A percentile compares a stretch with the other conserved stretches of the same genome.
Conservation (phyloP, 2,113 vertebrate species). For the Hippocampus mohnikei region DNA sequence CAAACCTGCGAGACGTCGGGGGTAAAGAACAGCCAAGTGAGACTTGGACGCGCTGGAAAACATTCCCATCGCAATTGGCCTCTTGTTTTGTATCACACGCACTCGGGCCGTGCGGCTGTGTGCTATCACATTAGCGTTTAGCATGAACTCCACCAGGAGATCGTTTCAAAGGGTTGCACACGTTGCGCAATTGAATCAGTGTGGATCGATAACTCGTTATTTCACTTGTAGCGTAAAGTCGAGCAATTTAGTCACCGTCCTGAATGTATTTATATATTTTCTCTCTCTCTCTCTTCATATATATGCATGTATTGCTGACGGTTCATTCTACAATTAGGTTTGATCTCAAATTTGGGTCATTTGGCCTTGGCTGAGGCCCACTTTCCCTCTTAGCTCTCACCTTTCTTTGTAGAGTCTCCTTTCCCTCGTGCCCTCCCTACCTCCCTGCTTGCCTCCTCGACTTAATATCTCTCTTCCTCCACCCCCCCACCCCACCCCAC, state of each 20-base stretch:
- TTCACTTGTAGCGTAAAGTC: neutral
- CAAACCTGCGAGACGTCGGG: constrained; percentile 26
- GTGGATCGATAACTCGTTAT: neutral
- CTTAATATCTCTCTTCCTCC: constrained; percentile 46
- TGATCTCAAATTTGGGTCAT: neutral
- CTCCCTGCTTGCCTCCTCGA: neutral
- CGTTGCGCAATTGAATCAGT: neutral
- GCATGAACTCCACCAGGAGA: constrained; percentile 21
- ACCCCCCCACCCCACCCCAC: constrained; percentile 25
- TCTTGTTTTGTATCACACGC: constrained; percentile 41
- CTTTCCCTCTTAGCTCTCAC: constrained; percentile 18
- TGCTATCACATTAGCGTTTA: constrained; percentile 20
- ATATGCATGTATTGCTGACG: no score
- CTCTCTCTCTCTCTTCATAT: no score
- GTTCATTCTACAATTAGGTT: neutral
- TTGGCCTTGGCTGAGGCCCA: neutral
- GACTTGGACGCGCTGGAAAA: constrained; percentile 60
- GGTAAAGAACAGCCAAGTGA: constrained; percentile 52
- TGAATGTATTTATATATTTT: neutral
- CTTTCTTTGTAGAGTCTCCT: constrained; percentile 57
- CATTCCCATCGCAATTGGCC: constrained; percentile 60
- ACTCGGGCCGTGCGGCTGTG: neutral
- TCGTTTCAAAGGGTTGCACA: neutral
- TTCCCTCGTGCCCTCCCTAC: constrained; percentile 22
- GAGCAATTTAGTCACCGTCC: neutral